phyloP scores from a whole-genome alignment of 2,113 vertebrate genomes.

The Tragelaphus buxtoni region DNA sequence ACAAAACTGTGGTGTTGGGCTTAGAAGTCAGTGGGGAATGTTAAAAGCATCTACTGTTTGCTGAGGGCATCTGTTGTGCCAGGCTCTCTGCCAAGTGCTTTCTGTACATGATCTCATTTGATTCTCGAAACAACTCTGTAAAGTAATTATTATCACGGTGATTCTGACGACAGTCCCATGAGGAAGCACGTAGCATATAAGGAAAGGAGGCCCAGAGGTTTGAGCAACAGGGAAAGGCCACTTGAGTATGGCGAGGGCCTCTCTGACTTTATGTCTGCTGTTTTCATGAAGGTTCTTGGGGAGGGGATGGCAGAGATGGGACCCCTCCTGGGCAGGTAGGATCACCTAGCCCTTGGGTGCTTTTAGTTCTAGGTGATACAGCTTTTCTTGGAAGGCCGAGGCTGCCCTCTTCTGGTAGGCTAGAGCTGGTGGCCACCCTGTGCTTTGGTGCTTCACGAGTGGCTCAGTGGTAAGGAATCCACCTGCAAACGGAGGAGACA shows the following conservation, averaged over 20 bases:
- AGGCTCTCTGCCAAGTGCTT: neutral
- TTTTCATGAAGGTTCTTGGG: neutral
- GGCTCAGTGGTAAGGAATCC: neutral
- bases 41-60: neutral
- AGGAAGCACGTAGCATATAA: neutral
- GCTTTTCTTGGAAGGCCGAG: slow-evolving; percentile 13
- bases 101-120: slow-evolving; percentile 45
- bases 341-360: neutral
- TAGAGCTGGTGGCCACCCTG: neutral
- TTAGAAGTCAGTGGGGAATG: neutral
- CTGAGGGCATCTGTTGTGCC: neutral
- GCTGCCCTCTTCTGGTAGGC: slow-evolving; percentile 59
- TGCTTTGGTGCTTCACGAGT: neutral
- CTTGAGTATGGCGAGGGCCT: neutral
- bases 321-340: neutral
- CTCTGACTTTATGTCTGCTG: neutral
- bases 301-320: neutral
- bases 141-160: neutral
- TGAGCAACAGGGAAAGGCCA: neutral
- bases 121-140: neutral
- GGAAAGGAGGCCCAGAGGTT: neutral
- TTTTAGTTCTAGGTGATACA: neutral
- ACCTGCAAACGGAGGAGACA: neutral
- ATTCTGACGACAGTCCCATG: neutral
- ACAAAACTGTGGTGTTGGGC: neutral